phyloP scores from a whole-genome alignment of 1,140 invertebrate genomes.

The Ectropis grisescens region DNA sequence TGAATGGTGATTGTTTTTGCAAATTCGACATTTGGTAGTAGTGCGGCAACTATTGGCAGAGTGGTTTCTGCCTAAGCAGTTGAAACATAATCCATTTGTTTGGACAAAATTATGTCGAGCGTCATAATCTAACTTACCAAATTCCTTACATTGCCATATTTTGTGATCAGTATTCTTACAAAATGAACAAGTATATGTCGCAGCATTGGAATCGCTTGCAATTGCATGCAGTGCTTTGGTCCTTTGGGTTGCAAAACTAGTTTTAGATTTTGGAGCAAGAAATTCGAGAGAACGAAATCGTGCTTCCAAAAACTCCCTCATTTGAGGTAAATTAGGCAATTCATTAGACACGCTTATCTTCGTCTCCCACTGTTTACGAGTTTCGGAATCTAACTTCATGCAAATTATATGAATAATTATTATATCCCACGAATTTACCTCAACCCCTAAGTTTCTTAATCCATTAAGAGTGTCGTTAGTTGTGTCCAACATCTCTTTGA shows the following conservation, averaged over 20 bases:
- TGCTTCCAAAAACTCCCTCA: not conserved
- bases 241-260: too few species aligned
- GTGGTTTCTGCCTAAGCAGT: constrained; percentile 15
- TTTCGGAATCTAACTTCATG: not conserved
- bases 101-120: constrained; percentile 9
- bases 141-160: constrained; percentile 11
- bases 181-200: constrained; percentile 1
- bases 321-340: not conserved
- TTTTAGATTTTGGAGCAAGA: not conserved
- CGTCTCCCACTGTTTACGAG: not conserved
- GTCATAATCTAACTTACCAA: constrained; percentile 5
- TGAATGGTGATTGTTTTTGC: constrained; percentile 9
- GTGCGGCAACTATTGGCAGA: constrained; percentile 1
- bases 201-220: too few species aligned
- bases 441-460: not conserved
- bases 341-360: not conserved
- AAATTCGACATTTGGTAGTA: constrained; percentile 7
- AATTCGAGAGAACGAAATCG: not conserved
- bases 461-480: not conserved
- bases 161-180: constrained; percentile 10
- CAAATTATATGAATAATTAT: not conserved
- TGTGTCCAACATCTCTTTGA: too few species aligned
- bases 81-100: constrained; percentile 12
- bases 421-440: not conserved
- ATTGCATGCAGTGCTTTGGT: too few species aligned